A percentile compares a stretch with the other conserved stretches of the same genome.
phyloP scores from a whole-genome alignment of 1,140 invertebrate genomes.

The Drosophila subpulchrella region DNA sequence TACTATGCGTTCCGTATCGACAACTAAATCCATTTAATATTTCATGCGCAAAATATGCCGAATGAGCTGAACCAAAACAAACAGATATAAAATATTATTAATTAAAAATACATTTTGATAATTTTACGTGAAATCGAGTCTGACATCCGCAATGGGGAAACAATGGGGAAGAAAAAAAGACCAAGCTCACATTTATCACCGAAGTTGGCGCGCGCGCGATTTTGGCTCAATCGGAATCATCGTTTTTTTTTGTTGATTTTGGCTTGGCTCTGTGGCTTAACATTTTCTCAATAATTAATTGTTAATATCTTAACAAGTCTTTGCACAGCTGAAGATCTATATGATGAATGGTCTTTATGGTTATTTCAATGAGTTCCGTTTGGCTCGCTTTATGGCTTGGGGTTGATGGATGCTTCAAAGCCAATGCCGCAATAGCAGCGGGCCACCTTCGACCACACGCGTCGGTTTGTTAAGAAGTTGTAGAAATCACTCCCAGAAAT shows the following conservation, averaged over 20 bases:
- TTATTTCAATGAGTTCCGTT: slow-evolving; percentile 71
- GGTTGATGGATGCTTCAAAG: slow-evolving; percentile 58
- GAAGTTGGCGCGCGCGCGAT: slow-evolving; percentile 61
- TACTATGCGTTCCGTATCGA: slow-evolving; percentile 23
- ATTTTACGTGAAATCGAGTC: slow-evolving; percentile 61
- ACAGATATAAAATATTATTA: slow-evolving; percentile 38
- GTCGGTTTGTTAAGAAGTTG: slow-evolving; percentile 8
- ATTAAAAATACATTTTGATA: slow-evolving; percentile 64
- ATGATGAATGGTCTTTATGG: slow-evolving; percentile 67
- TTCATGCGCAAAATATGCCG: slow-evolving; percentile 44
- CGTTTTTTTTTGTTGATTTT: slow-evolving; percentile 32
- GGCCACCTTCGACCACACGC: slow-evolving; percentile 51
- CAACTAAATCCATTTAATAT: slow-evolving; percentile 46
- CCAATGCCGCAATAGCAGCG: slow-evolving; percentile 23
- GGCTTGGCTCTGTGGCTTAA: slow-evolving; percentile 52
- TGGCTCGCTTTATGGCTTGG: slow-evolving; percentile 30
- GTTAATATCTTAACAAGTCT: slow-evolving; percentile 78
- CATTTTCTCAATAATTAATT: slow-evolving; percentile 77
- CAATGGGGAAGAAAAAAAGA: slow-evolving; percentile 44
- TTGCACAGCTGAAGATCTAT: slow-evolving; percentile 35
- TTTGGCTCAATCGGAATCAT: slow-evolving; percentile 22
- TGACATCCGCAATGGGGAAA: slow-evolving; percentile 75
- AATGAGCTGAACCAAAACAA: slow-evolving; percentile 46
- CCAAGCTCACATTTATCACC: slow-evolving; percentile 58
- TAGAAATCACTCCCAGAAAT: slow-evolving; percentile 22